phyloP scores from a whole-genome alignment of 2,113 vertebrate genomes.

The Lontra canadensis region DNA sequence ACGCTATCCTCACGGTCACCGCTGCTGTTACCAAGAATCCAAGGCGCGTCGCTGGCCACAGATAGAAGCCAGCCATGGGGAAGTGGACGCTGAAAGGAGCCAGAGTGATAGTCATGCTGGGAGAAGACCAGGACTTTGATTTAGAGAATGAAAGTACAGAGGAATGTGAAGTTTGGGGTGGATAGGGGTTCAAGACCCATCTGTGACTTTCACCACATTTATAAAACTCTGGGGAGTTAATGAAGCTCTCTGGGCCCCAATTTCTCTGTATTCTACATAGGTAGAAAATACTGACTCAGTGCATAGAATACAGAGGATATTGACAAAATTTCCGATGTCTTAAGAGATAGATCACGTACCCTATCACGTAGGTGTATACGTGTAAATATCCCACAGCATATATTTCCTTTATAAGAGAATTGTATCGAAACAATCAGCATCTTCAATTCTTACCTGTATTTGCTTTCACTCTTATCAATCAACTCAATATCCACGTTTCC shows the following conservation, averaged over 20 bases:
- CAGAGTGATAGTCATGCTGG: neutral
- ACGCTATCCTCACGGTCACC: neutral
- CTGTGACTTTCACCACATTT: neutral
- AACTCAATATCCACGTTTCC: neutral
- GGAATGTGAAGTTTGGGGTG: neutral
- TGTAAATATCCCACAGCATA: neutral
- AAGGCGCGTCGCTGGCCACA: neutral
- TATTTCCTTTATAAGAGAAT: neutral
- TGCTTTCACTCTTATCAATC: neutral
- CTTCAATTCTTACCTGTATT: neutral
- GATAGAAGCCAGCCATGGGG: neutral
- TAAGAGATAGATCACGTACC: neutral
- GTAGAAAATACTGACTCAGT: neutral
- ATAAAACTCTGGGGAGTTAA: neutral
- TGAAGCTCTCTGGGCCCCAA: neutral
- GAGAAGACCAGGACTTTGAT: neutral
- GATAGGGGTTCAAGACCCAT: neutral
- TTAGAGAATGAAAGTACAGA: neutral
- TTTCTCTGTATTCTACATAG: neutral
- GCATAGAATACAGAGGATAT: neutral
- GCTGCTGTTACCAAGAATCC: neutral
- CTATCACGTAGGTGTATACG: neutral
- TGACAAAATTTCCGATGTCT: neutral
- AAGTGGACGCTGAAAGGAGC: neutral
- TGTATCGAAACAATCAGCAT: neutral